Conservation (phyloP, 2,113 vertebrate genomes). For the Raja brachyura region DNA sequence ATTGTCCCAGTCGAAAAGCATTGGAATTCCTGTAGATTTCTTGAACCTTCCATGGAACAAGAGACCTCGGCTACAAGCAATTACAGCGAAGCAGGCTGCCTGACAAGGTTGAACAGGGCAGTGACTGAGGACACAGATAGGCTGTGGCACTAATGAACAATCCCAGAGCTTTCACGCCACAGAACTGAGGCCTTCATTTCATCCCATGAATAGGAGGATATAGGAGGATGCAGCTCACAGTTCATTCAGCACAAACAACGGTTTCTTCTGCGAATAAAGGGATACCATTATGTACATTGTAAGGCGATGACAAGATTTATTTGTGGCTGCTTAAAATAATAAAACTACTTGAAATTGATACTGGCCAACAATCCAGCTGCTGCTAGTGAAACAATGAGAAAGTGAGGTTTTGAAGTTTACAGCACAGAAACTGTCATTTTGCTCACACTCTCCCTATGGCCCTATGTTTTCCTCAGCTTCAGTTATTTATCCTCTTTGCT, state of each 20-base stretch:
- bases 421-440: neutral
- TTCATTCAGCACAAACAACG: slow-evolving; percentile 21
- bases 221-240: slow-evolving; percentile 13
- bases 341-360: slow-evolving; percentile 7
- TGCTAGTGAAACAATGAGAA: neutral
- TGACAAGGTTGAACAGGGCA: neutral
- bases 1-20: neutral
- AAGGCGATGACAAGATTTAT: slow-evolving; percentile 26
- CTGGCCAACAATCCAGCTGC: neutral
- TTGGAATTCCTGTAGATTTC: neutral
- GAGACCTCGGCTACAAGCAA: neutral
- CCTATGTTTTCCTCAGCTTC: neutral
- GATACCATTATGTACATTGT: slow-evolving; percentile 12
- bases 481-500: neutral
- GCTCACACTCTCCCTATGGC: neutral
- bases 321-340: slow-evolving; percentile 31
- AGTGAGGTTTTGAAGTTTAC: neutral
- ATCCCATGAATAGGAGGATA: slow-evolving; percentile 12
- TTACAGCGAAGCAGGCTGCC: neutral
- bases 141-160: slow-evolving; percentile 1
- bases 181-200: slow-evolving; percentile 2
- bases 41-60: neutral
- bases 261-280: neutral
- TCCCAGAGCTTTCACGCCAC: neutral
- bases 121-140: neutral